Conservation (phyloP, 2,888 invertebrate genomes). For the Silvanus unidentatus region DNA sequence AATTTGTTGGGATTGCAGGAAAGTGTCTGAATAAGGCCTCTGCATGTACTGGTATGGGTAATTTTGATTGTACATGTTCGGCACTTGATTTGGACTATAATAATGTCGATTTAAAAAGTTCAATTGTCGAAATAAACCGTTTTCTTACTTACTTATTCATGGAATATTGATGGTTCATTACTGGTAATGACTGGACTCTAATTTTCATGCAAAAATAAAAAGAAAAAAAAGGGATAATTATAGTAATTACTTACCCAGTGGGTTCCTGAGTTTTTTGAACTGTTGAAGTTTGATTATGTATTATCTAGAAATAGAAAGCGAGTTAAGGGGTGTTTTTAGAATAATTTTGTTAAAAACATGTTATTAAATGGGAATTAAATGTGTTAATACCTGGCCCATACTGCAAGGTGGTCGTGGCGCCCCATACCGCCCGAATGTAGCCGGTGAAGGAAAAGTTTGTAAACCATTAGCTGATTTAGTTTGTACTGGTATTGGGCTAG, state of each 20-base stretch:
- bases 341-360: too few relatives aligned
- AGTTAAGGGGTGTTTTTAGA: too few relatives aligned
- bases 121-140: too few relatives aligned
- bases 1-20: too few relatives aligned
- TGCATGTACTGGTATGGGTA: too few relatives aligned
- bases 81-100: too few relatives aligned
- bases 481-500: conserved; percentile 10
- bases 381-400: conserved; percentile 56
- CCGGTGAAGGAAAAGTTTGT: conserved; percentile 28
- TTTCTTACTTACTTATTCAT: too few relatives aligned
- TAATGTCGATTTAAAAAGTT: too few relatives aligned
- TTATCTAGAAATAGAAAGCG: conserved; percentile 58
- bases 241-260: conserved; percentile 50
- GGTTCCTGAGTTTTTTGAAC: conserved; percentile 50
- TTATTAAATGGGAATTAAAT: conserved; percentile 6
- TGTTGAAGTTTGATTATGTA: conserved; percentile 54
- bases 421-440: conserved; percentile 54
- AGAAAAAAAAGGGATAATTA: conserved; percentile 12
- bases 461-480: conserved; percentile 37
- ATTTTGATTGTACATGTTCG: too few relatives aligned
- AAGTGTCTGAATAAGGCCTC: too few relatives aligned
- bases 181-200: conserved; percentile 25
- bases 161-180: conserved; percentile 19
- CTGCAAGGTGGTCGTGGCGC: conserved; percentile 60
- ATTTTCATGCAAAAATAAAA: conserved; percentile 1